These are phyloP conservation scores for Nymphalis c-album DNA, from an alignment of 2,888 invertebrate genomes.

Conservation along the genomic window DNA sequence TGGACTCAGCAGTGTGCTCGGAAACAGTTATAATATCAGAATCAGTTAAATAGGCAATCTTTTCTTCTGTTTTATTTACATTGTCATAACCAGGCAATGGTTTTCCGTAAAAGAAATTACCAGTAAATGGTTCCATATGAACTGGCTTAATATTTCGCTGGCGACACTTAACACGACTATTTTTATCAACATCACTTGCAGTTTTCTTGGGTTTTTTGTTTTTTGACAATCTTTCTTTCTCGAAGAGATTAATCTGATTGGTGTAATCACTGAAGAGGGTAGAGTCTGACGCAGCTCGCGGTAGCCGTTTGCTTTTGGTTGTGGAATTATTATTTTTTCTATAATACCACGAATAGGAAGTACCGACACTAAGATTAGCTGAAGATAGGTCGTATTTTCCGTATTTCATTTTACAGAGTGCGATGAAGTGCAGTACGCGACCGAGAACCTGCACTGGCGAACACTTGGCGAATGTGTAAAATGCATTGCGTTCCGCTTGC, in stretches of 20 bases:
- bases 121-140: slow-evolving; percentile 70
- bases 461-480: slow-evolving; percentile 60
- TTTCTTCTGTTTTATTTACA: slow-evolving; percentile 66
- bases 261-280: slow-evolving; percentile 79
- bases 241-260: slow-evolving; percentile 75
- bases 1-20: slow-evolving; percentile 66
- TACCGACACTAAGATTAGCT: slow-evolving; percentile 72
- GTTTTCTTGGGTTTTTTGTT: slow-evolving; percentile 69
- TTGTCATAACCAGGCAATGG: slow-evolving; percentile 68
- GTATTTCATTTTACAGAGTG: slow-evolving; percentile 73
- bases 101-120: slow-evolving; percentile 77
- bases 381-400: slow-evolving; percentile 79
- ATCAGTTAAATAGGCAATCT: slow-evolving; percentile 71
- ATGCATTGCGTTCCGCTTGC: slow-evolving; percentile 68
- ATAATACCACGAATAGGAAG: slow-evolving; percentile 79
- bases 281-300: slow-evolving; percentile 72
- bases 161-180: slow-evolving; percentile 64
- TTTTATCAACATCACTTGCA: slow-evolving; percentile 68
- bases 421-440: slow-evolving; percentile 60
- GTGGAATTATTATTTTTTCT: slow-evolving; percentile 67
- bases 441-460: slow-evolving; percentile 60
- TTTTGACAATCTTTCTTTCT: slow-evolving; percentile 56
- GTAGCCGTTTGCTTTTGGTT: slow-evolving; percentile 61
- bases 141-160: slow-evolving; percentile 67
- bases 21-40: slow-evolving; percentile 70